Base-by-base conservation (phyloP, 2,888 invertebrate genomes). In the Polyommatus icarus region DNA sequence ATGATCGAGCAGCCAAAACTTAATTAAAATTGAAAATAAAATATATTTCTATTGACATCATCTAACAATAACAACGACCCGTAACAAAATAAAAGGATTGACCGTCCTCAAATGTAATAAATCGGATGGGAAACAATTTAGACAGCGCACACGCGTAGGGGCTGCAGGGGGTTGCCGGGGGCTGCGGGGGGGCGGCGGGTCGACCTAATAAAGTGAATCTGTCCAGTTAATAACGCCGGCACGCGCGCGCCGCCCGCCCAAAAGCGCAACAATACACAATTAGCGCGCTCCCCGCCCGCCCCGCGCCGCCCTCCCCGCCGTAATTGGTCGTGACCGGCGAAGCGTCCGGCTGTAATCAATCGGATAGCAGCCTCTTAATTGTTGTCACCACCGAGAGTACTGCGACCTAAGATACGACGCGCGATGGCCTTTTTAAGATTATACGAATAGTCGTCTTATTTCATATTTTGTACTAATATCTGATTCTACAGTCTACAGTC, bases 251-350 rank as follows among this genome's bases (percentile, higher is more conserved):
- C 78, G 54, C 71, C 72, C 78, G 79, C 78, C 87, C 87, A 85
- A 84, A 88, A 88, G 89, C 87, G 84, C 86, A 87, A 86, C 86
- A 87, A 88, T 88, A 85, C 82, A 84, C 89, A 90, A 91, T 91
- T 77, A 77, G 75, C 75, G 54, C 24, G 46, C 72, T n/a, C 59
- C 59, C 10, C 61, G 1, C 6, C 29, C 29, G 29, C 67, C 29
- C 61, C 24, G 61, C 29, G 61, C 24, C 61, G 12, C 29, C 15
- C 1, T 6, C 67, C 67, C 18, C 29, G 29, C 29, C 67, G 67
- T 67, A 67, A 67, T 67, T 67, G 67, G 67, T 18, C 67, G 29
- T 67, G 15, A 15, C 67, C 67, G 15, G 29, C 6, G 67, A 20
- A 67, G 67, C 67, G 67, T 29, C 67, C 67, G 67, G 12, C 67